Base-by-base conservation (phyloP, 2,888 invertebrate genomes). In the Linnaemya vulpina region DNA sequence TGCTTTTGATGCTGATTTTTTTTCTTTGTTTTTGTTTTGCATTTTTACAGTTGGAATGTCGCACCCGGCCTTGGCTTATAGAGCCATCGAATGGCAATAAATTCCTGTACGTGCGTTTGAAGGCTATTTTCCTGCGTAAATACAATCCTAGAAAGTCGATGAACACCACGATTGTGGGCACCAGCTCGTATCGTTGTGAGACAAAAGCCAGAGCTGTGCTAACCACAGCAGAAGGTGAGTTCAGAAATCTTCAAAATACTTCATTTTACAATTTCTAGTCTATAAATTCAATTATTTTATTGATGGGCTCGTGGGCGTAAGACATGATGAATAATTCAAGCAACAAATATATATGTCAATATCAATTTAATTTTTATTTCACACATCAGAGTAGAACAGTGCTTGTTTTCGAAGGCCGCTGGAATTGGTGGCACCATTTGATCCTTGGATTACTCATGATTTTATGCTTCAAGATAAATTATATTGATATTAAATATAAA, bases 161-260 rank as follows among this genome's bases (percentile, higher is more conserved):
- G 90, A 95, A 94, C 90, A 94, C 93, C 88, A 95, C 94, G 55
- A 94, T 93, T 87, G 93, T 92, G 85, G 94, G 93, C 88, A 94
- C 94, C 84, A 92, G 93, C 81, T 93, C 93, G 81, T 94, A 93
- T 91, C 93, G 93, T 75, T 97, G 97, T 90, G 94, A 94, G 78
- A 97, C 97, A 10, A 94, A 94, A 71, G 96, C 97, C 89, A 94
- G 97, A 71, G 95, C 97, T 83, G 95, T 96, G 3, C 94, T 97
- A 5, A 96, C 96, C 90, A 95, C 96, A 60, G 96, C 96, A 0
- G 92, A 93, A 88, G 92, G 93, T 92, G 87, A 80, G 86, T 73
- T n/a, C 9, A 43, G 13, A 2, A 30, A 35, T 3, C 0, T 15
- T 7, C 10, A 20, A 20, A 1, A 17, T 51, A 20, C 17, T 17